Base-by-base conservation (phyloP, 2,888 invertebrate species). In the Mythimna ferrago region DNA sequence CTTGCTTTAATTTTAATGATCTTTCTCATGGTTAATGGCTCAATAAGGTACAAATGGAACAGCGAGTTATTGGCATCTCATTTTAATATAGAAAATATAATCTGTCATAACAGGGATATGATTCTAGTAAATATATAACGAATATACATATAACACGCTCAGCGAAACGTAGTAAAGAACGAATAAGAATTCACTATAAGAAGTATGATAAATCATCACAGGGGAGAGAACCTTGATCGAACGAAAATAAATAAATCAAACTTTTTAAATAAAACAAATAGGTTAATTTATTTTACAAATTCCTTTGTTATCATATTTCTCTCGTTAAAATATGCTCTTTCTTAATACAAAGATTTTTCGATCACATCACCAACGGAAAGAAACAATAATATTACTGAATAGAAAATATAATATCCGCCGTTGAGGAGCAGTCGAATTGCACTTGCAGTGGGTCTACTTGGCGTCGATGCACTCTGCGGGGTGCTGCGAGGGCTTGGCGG, bases 281-380 rank as follows among this genome's bases (percentile, higher is more conserved):
- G 91, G 94, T 96, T 95, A 96, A 95, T 96, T 96, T 95, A 95
- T 96, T 96, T 95, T 95, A 95, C 94, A 96, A 96, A 95, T 95
- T 95, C 94, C 94, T 95, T 94, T 94, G 95, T 95, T 96, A 96
- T 96, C 96, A 96, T 96, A 95, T 96, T 96, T 95, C 96, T 96
- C 95, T 96, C 94, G 92, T 95, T 95, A 96, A 94, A 96, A 95
- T 96, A 96, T 94, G 94, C 93, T 96, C 95, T 94, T 91, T 94
- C 94, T 83, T 93, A 94, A 93, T 96, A 95, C 96, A 96, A 96
- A 95, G 96, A 96, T 96, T 95, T 96, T 93, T 95, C 94, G 93
- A 93, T 94, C 93, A 94, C 93, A 91, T 94, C 93, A 93, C 93
- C 95, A 93, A 93, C 92, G 92, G 93, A 92, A 92, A 92, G 89